Conservation (phyloP, 2,888 invertebrate genomes). For the Cacoxenus indagator region DNA sequence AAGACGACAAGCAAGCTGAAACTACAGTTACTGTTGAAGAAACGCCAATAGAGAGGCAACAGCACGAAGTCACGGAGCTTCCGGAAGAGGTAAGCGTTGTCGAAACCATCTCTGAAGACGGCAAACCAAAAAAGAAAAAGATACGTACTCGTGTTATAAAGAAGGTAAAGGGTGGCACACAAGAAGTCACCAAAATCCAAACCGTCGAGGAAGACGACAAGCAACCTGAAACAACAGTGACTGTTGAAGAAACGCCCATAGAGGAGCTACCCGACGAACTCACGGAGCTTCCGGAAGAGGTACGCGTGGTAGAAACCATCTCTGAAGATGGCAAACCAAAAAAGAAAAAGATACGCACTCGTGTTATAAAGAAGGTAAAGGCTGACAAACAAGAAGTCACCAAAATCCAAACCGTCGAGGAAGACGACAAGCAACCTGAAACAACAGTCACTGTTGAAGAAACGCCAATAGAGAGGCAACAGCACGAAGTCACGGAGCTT, state of each 20-base stretch:
- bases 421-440: slow-evolving; percentile 44
- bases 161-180: slow-evolving; percentile 44
- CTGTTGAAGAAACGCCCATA: slow-evolving; percentile 25
- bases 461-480: slow-evolving; percentile 22
- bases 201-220: slow-evolving; percentile 46
- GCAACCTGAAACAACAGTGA: slow-evolving; percentile 32
- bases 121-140: slow-evolving; percentile 42
- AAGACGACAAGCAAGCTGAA: slow-evolving; percentile 39
- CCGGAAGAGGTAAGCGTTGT: slow-evolving; percentile 42
- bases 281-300: slow-evolving; percentile 42
- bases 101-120: slow-evolving; percentile 40
- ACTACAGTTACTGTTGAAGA: slow-evolving; percentile 44
- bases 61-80: slow-evolving; percentile 39
- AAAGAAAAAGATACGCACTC: slow-evolving; percentile 47
- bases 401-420: slow-evolving; percentile 49
- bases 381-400: slow-evolving; percentile 49
- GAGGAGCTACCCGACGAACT: slow-evolving; percentile 32
- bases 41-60: slow-evolving; percentile 21
- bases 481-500: slow-evolving; percentile 35
- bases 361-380: slow-evolving; percentile 47
- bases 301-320: slow-evolving; percentile 39
- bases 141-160: slow-evolving; percentile 46
- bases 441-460: slow-evolving; percentile 44
- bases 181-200: slow-evolving; percentile 48
- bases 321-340: slow-evolving; percentile 44